Evolutionary conservation across 2,797 vertebrate genomes (phyloP).

Genomic region (Spinibarbus caldwelli): DNA sequence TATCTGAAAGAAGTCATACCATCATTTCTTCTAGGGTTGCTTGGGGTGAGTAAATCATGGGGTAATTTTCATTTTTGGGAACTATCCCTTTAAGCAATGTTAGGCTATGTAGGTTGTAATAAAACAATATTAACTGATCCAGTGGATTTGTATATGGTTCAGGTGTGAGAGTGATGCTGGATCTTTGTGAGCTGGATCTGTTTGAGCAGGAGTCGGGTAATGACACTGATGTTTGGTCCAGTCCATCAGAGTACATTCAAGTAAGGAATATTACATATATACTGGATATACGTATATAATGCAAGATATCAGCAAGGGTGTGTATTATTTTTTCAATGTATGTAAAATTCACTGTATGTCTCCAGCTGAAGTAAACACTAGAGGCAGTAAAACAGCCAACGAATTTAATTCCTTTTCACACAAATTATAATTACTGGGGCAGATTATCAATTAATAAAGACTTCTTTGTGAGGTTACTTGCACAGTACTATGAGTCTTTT

Average conservation of each 20-base stretch:
- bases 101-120: background rate
- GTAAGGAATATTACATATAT: constrained; percentile 47
- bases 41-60: no score
- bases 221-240: constrained; percentile 10
- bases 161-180: constrained; percentile 78
- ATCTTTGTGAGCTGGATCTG: constrained; percentile 72
- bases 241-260: constrained; percentile 52
- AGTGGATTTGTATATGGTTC: constrained; percentile 15
- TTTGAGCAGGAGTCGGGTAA: constrained; percentile 38
- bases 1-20: no score
- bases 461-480: no score
- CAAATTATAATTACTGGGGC: no score
- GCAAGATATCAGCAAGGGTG: no score
- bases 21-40: no score
- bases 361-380: no score
- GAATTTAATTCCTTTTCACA: no score
- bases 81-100: background rate
- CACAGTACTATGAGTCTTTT: background rate
- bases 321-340: background rate
- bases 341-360: no score
- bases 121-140: background rate
- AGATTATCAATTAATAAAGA: no score
- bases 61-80: no score
- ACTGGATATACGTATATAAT: background rate
- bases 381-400: no score